Evolutionary conservation across 2,888 invertebrate species (phyloP).

Genomic region (Cantharis nigra): DNA sequence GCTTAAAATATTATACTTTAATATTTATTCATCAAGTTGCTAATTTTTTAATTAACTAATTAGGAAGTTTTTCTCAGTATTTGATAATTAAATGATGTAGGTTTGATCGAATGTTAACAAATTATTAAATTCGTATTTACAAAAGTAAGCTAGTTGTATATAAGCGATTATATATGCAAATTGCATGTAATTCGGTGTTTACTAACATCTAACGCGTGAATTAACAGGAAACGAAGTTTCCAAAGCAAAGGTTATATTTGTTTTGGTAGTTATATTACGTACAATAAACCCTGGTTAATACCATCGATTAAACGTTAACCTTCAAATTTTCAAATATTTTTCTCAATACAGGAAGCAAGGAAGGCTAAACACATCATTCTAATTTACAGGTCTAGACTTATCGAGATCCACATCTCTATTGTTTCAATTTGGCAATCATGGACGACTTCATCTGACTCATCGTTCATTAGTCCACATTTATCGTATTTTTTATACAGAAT

Average conservation of each 20-base stretch:
- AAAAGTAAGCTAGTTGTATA: neutral
- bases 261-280: neutral
- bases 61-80: neutral
- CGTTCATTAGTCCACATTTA: conserved; percentile 26
- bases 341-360: conserved; percentile 30
- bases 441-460: conserved; percentile 30
- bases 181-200: conserved; percentile 1
- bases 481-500: conserved; percentile 21
- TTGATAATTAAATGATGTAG: neutral
- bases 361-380: conserved; percentile 29
- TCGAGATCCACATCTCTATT: conserved; percentile 26
- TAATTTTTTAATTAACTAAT: neutral
- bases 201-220: neutral
- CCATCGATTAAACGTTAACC: conserved; percentile 24
- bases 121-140: neutral
- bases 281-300: conserved; percentile 5
- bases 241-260: conserved; percentile 10
- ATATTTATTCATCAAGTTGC: neutral
- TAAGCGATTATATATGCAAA: neutral
- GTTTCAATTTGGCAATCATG: conserved; percentile 33
- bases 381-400: conserved; percentile 31
- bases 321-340: conserved; percentile 27
- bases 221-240: conserved; percentile 12
- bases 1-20: neutral
- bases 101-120: neutral